phyloP scores from a whole-genome alignment of 1,140 invertebrate species.

The Microplitis demolitor region DNA sequence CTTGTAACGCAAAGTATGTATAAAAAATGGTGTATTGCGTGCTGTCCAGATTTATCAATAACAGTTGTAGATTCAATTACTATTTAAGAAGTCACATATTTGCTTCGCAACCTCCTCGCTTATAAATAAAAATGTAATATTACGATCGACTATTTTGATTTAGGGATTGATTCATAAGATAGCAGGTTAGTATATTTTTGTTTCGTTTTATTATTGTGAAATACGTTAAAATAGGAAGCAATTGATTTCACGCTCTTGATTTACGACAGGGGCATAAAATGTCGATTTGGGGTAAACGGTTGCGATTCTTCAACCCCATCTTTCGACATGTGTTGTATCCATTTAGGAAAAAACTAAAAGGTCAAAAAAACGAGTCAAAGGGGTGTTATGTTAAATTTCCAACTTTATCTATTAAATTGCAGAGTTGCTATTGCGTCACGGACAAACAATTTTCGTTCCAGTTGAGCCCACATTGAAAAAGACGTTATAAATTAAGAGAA shows the following conservation, averaged over 20 bases:
- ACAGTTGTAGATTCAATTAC: too few species aligned
- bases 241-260: slow-evolving; percentile 61
- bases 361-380: slow-evolving; percentile 26
- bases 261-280: slow-evolving; percentile 45
- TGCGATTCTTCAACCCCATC: slow-evolving; percentile 49
- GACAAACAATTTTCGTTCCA: neutral
- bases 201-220: slow-evolving; percentile 13
- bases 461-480: neutral
- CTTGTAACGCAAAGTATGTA: too few species aligned
- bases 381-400: slow-evolving; percentile 46
- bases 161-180: neutral
- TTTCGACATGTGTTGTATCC: slow-evolving; percentile 52
- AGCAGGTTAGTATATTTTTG: slow-evolving; percentile 19
- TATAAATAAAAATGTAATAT: too few species aligned
- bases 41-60: too few species aligned
- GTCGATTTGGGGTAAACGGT: slow-evolving; percentile 38
- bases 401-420: slow-evolving; percentile 54
- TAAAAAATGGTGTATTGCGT: too few species aligned
- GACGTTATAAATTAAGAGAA: too few species aligned
- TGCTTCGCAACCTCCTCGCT: too few species aligned
- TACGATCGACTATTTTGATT: neutral
- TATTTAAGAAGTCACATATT: too few species aligned
- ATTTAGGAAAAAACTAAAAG: slow-evolving; percentile 8
- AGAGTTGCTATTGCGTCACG: slow-evolving; percentile 17
- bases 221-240: slow-evolving; percentile 51